phyloP scores from a whole-genome alignment of 2,113 vertebrate species.

The Isurus oxyrinchus region DNA sequence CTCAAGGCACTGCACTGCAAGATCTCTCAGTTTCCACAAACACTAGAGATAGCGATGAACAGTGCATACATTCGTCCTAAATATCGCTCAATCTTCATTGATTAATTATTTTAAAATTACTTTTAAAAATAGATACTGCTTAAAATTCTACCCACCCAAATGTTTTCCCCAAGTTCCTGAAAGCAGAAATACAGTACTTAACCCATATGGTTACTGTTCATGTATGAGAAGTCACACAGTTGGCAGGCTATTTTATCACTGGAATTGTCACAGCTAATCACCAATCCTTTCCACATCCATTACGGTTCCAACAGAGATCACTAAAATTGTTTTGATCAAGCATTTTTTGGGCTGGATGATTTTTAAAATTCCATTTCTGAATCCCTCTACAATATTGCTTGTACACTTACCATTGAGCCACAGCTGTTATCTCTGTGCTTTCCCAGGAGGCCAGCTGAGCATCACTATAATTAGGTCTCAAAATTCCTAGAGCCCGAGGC shows the following conservation, averaged over 20 bases:
- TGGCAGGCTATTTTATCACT: neutral
- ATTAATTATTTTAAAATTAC: neutral
- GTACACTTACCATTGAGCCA: neutral
- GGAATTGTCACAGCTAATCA: neutral
- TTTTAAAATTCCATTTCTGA: neutral
- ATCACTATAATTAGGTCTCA: slow-evolving; percentile 36
- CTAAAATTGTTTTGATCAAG: neutral
- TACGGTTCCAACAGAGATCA: neutral
- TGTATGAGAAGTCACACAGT: neutral
- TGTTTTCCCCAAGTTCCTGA: neutral
- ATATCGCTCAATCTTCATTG: neutral
- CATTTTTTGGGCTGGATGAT: neutral
- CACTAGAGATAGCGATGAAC: neutral
- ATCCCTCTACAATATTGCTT: neutral
- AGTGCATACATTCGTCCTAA: neutral
- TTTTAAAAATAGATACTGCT: neutral
- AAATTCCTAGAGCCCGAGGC: slow-evolving; percentile 60
- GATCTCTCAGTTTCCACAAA: neutral
- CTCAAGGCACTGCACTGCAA: neutral
- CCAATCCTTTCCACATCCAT: neutral
- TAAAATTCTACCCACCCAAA: neutral
- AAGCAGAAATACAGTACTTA: neutral
- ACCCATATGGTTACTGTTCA: neutral
- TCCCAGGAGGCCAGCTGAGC: neutral
- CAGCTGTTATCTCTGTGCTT: slow-evolving; percentile 4